Conservation (phyloP, 2,113 vertebrate species). For the Hemichromis elongatus region DNA sequence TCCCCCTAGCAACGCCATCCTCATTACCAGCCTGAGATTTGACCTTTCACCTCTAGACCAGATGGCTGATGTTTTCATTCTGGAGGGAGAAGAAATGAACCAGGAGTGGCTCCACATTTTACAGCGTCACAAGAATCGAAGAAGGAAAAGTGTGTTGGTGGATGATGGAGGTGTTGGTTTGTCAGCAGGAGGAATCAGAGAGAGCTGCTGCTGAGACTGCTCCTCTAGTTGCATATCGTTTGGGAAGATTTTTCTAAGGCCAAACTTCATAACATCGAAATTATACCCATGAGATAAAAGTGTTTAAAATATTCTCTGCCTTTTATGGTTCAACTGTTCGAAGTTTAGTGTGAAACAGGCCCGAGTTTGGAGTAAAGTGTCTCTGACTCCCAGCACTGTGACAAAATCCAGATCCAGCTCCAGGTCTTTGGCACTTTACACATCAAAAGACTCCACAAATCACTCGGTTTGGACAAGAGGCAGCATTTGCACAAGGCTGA, state of each 20-base stretch:
- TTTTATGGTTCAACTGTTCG: neutral
- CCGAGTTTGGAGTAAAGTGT: neutral
- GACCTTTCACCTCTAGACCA: slow-evolving; percentile 67
- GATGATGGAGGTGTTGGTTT: slow-evolving; percentile 22
- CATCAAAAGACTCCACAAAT: slow-evolving; percentile 49
- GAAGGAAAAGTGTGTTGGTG: neutral
- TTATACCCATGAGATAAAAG: neutral
- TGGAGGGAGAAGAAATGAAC: slow-evolving; percentile 45
- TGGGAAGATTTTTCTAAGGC: neutral
- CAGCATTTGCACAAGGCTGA: neutral
- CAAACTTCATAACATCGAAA: neutral
- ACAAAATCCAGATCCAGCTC: slow-evolving; percentile 46
- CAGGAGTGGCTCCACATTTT: slow-evolving; percentile 31
- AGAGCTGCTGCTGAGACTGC: slow-evolving; percentile 4
- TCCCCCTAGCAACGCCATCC: slow-evolving; percentile 69
- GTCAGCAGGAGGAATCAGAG: slow-evolving; percentile 1
- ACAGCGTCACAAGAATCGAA: neutral
- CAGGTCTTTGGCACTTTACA: slow-evolving; percentile 27
- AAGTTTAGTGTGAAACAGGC: neutral
- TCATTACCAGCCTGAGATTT: slow-evolving; percentile 73
- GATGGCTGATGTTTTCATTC: slow-evolving; percentile 72
- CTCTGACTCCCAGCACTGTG: slow-evolving; percentile 13
- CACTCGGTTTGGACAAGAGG: neutral
- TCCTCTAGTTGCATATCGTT: neutral
- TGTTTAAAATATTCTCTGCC: neutral